phyloP scores from a whole-genome alignment of 2,888 invertebrate genomes.

The Pachliopta kotzebuea region DNA sequence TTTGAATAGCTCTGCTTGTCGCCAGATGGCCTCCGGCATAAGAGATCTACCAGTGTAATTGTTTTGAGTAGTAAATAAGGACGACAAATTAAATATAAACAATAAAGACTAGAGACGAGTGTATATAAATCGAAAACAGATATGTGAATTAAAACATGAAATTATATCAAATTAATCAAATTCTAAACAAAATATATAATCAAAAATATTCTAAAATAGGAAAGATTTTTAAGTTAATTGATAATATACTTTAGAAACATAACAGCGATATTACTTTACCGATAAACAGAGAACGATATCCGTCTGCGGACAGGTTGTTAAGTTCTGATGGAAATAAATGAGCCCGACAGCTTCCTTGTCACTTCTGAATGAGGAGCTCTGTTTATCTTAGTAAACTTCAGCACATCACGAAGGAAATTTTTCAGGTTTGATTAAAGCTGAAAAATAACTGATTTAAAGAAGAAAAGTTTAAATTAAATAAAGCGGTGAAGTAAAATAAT shows the following conservation, averaged over 20 bases:
- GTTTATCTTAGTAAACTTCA: slow-evolving; percentile 22
- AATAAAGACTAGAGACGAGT: no score
- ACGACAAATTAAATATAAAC: no score
- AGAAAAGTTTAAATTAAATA: background rate
- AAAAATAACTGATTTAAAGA: background rate
- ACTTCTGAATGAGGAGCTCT: slow-evolving; percentile 25
- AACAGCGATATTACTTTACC: background rate
- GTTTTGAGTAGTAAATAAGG: no score
- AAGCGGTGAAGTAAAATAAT: background rate
- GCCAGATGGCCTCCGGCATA: no score
- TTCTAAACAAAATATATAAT: no score
- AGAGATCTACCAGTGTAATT: no score
- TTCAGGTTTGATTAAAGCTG: background rate
- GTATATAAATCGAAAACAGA: no score
- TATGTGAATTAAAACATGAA: no score
- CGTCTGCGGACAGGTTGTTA: slow-evolving; percentile 24
- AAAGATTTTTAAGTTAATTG: background rate
- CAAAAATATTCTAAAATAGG: no score
- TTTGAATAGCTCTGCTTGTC: no score
- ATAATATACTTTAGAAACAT: background rate
- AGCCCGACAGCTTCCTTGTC: slow-evolving; percentile 23
- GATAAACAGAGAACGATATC: slow-evolving; percentile 26
- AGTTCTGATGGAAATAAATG: slow-evolving; percentile 28
- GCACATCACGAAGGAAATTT: background rate
- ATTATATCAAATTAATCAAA: no score